phyloP scores from a whole-genome alignment of 2,113 vertebrate species.

The Boleophthalmus pectinirostris region DNA sequence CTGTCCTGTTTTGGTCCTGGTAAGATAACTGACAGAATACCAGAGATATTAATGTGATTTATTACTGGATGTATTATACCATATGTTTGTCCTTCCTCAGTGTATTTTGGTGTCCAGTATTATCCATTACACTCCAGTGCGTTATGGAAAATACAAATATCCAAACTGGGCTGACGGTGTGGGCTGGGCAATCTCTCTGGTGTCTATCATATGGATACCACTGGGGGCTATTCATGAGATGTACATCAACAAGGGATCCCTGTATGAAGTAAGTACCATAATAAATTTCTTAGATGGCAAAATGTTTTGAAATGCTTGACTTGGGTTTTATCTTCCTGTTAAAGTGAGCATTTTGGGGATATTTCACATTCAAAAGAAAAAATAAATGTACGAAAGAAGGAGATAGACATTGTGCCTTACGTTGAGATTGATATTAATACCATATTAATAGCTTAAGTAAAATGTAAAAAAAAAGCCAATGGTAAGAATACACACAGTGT shows the following conservation, averaged over 20 bases:
- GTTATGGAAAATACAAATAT: constrained; percentile 72
- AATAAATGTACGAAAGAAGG: too few species aligned
- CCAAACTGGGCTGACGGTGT: constrained; percentile 74
- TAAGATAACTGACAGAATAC: constrained; percentile 42
- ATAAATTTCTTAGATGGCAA: neutral
- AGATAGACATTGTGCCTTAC: too few species aligned
- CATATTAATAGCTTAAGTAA: too few species aligned
- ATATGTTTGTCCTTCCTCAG: constrained; percentile 37
- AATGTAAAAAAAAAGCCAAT: too few species aligned
- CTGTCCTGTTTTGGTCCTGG: constrained; percentile 73
- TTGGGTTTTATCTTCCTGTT: too few species aligned
- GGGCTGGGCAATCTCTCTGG: constrained; percentile 74
- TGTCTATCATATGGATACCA: constrained; percentile 78
- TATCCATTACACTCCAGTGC: constrained; percentile 70
- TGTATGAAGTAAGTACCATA: constrained; percentile 62
- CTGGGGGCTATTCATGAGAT: constrained; percentile 76
- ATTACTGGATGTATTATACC: neutral
- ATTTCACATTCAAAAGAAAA: too few species aligned
- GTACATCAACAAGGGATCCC: constrained; percentile 64
- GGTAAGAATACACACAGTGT: too few species aligned
- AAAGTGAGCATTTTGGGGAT: too few species aligned
- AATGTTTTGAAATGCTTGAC: neutral
- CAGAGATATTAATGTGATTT: neutral
- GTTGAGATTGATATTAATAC: too few species aligned
- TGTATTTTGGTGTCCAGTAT: constrained; percentile 72